These are phyloP conservation scores for Ichneumoninae sp. DNA, from an alignment of 2,888 invertebrate species.

Conservation along the genomic window DNA sequence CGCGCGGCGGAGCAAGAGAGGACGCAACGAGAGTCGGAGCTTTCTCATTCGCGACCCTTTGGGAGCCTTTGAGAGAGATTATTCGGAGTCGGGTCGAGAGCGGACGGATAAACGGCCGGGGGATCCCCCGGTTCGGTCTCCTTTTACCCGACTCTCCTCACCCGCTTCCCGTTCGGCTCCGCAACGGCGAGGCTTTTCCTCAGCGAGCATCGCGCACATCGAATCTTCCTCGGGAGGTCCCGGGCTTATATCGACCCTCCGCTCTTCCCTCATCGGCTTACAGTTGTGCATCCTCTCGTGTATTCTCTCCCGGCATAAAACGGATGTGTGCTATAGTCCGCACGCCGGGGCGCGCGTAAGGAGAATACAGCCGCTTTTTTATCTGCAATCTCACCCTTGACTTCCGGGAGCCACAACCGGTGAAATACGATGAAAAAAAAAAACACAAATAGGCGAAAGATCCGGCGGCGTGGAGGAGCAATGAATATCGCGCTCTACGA, in stretches of 20 bases:
- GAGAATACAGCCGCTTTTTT: background rate
- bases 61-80: conserved; percentile 66
- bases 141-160: conserved; percentile 12
- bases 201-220: conserved; percentile 39
- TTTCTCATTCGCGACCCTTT: conserved; percentile 63
- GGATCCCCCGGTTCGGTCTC: conserved; percentile 31
- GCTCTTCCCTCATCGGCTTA: conserved; percentile 3
- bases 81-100: conserved; percentile 58
- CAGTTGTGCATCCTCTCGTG: conserved; percentile 2
- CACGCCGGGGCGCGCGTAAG: background rate
- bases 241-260: conserved; percentile 29
- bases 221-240: conserved; percentile 36
- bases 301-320: conserved; percentile 14
- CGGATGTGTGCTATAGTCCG: background rate
- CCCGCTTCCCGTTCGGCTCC: conserved; percentile 7
- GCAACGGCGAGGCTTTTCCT: conserved; percentile 19
- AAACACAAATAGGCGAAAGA: background rate
- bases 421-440: background rate
- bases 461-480: conserved; percentile 5
- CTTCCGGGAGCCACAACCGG: conserved; percentile 1
- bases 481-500: conserved; percentile 18
- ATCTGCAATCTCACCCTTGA: background rate
- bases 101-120: conserved; percentile 59
- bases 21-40: conserved; percentile 33
- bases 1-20: conserved; percentile 4